Evolutionary conservation across 2,888 invertebrate genomes (phyloP).

Genomic region (Epiperipatus broadwayi): DNA sequence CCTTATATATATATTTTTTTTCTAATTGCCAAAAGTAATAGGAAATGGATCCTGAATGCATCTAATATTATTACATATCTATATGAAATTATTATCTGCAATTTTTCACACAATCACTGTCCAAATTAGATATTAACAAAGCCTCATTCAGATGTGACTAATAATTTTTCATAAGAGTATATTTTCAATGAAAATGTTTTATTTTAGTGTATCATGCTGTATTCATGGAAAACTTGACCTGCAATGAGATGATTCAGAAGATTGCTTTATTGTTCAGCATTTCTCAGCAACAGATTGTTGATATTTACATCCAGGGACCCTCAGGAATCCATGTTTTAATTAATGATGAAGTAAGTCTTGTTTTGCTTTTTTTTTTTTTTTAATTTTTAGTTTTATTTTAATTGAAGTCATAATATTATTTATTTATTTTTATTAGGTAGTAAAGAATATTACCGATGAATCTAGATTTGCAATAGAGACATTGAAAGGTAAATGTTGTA

Average conservation of each 20-base stretch:
- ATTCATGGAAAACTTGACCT: constrained; percentile 48
- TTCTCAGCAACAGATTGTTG: constrained; percentile 29
- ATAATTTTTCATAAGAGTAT: too few species aligned
- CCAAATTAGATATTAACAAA: too few species aligned
- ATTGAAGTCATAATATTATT: neutral
- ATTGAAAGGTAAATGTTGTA: constrained; percentile 35
- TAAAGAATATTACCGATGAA: constrained; percentile 60
- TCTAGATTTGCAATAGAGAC: constrained; percentile 46
- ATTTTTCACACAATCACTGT: too few species aligned
- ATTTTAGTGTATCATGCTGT: constrained; percentile 52
- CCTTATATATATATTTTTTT: too few species aligned
- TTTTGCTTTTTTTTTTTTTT: constrained; percentile 10
- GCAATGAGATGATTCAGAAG: constrained; percentile 44
- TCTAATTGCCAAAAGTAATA: too few species aligned
- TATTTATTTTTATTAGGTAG: constrained; percentile 24
- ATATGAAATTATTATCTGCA: too few species aligned
- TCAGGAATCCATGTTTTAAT: constrained; percentile 61
- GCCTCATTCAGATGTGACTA: too few species aligned
- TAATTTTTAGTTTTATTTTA: neutral
- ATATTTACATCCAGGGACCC: constrained; percentile 58
- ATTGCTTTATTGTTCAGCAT: constrained; percentile 40
- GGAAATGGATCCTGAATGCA: too few species aligned
- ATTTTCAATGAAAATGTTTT: too few species aligned
- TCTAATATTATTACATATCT: too few species aligned
- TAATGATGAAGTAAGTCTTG: constrained; percentile 49